A percentile compares a stretch with the other conserved stretches of the same genome.
Evolutionary conservation across 1,140 invertebrate species (phyloP).

Genomic region (Oryzaephilus surinamensis): DNA sequence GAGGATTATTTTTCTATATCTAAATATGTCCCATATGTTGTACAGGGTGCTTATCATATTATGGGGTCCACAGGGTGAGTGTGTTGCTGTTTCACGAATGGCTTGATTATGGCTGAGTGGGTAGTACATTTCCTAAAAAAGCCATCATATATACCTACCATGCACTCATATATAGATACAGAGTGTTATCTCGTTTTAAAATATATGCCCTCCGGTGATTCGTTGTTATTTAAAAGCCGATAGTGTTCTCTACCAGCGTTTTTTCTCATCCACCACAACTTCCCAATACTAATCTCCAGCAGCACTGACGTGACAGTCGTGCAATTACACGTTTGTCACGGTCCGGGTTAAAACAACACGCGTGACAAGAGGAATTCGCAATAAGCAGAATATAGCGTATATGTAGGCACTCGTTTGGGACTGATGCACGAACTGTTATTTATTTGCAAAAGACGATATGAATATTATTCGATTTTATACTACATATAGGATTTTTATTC

Average conservation of each 20-base stretch:
- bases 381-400: too few species aligned
- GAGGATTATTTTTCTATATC: constrained; percentile 29
- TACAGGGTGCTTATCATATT: constrained; percentile 13
- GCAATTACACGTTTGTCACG: constrained; percentile 26
- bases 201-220: constrained; percentile 12
- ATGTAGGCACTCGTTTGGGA: too few species aligned
- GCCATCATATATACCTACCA: too few species aligned
- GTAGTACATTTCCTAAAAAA: too few species aligned
- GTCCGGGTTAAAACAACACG: constrained; percentile 19
- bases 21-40: constrained; percentile 26
- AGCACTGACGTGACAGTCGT: constrained; percentile 18
- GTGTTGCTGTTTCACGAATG: too few species aligned
- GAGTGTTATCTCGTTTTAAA: constrained; percentile 12
- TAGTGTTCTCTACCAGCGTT: background rate
- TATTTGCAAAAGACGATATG: too few species aligned
- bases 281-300: background rate
- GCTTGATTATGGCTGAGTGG: too few species aligned
- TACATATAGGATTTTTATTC: too few species aligned
- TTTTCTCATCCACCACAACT: constrained; percentile 19
- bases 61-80: too few species aligned
- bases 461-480: too few species aligned
- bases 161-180: constrained; percentile 14
- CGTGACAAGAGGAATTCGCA: constrained; percentile 22
- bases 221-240: constrained; percentile 8
- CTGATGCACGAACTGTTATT: too few species aligned